Base-by-base conservation (phyloP, 2,888 invertebrate species). In the Yponomeuta evonymella region DNA sequence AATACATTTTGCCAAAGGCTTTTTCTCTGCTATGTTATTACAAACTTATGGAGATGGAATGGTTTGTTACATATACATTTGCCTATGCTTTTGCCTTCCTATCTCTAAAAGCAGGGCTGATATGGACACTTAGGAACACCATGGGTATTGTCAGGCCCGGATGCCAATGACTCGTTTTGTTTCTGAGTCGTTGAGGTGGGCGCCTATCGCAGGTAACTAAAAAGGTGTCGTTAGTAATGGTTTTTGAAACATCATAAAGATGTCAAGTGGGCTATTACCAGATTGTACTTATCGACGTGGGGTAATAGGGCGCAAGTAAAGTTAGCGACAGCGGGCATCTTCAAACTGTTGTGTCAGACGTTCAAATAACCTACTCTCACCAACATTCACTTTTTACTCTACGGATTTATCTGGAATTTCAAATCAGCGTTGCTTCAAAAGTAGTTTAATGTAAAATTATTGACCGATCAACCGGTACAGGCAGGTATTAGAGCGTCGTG, bases 171-270 rank as follows among this genome's bases (percentile, higher is more conserved):
- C 83, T 79, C 86, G 85, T 87, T 88, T 89, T 89, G 88, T 90
- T 76, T 77, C 73, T 70, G 76, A 79, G 75, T 75, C 79, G 79
- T 78, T 75, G 72, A 80, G 81, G 85, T 83, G 86, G 83, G 79
- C 82, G 78, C 76, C 82, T 92, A 91, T 92, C 91, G 79, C 83
- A 75, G 81, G 89, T 91, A 92, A 92, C 92, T 92, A 91, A 91
- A 90, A 91, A 90, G 91, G 92, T 91, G 92, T 92, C 91, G 90
- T 90, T 90, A 88, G 89, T 92, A 90, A 92, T 92, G 92, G 90
- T 87, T 86, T 90, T 87, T 87, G 88, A 88, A 86, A 86, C 91
- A 87, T 92, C 92, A 92, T 92, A 92, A 92, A 92, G 92, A 91
- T 92, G 92, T 92, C 92, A 90, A 77, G 77, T 79, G 75, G 83